phyloP scores from a whole-genome alignment of 2,113 vertebrate species.

The western clawed frog (Xenopus tropicalis) region UCB_Xtro_10.0 CM004451.2:29273001-29273500 shows the following conservation, averaged over 20 bases:
- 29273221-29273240: slow-evolving; percentile 45
- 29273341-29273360: slow-evolving; percentile 50
- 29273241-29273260: slow-evolving; percentile 78
- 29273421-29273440: slow-evolving; percentile 35
- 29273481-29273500: slow-evolving; percentile 28
- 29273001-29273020: no score
- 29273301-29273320: slow-evolving; percentile 82
- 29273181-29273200: not conserved
- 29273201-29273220: not conserved
- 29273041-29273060: no score
- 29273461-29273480: slow-evolving; percentile 29
- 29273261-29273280: slow-evolving; percentile 86
- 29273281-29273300: slow-evolving; percentile 97
- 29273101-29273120: no score
- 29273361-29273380: slow-evolving; percentile 12
- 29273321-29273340: slow-evolving; percentile 88
- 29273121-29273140: no score
- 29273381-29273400: slow-evolving; percentile 24
- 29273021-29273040: no score
- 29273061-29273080: no score
- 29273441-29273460: slow-evolving; percentile 40
- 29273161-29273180: not conserved
- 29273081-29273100: no score
- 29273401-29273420: slow-evolving; percentile 23
- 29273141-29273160: no score